Conservation (phyloP, 1,140 invertebrate species). For the Watersipora subatra region DNA sequence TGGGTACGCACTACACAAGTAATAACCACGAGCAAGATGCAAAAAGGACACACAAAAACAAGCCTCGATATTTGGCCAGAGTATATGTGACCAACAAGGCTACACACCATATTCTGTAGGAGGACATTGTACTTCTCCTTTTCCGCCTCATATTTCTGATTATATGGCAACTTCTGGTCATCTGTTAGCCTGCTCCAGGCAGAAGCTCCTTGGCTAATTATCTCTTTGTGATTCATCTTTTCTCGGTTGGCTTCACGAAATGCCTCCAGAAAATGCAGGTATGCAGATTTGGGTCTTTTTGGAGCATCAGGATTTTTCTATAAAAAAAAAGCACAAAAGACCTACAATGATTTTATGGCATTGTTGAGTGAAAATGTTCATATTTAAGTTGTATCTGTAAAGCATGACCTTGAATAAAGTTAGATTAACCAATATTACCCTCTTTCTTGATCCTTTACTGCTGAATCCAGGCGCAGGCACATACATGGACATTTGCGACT, state of each 20-base stretch:
- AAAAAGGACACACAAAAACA: too few relatives aligned
- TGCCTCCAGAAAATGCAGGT: neutral
- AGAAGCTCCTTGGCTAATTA: neutral
- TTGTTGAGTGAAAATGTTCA: too few relatives aligned
- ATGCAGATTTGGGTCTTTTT: neutral
- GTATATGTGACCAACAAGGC: too few relatives aligned
- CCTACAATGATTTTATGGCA: too few relatives aligned
- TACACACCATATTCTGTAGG: neutral
- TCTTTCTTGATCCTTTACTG: neutral
- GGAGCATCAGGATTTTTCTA: neutral
- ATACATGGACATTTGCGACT: slow-evolving; percentile 18
- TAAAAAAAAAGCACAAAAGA: too few relatives aligned
- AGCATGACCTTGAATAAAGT: neutral
- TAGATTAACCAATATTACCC: too few relatives aligned
- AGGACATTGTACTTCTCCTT: neutral
- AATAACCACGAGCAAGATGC: too few relatives aligned
- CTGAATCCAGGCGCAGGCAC: neutral
- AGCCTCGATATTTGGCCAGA: too few relatives aligned
- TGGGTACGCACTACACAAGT: too few relatives aligned
- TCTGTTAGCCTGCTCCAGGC: neutral
- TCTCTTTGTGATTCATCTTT: neutral
- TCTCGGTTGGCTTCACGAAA: neutral
- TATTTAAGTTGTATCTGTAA: too few relatives aligned
- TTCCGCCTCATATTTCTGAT: neutral
- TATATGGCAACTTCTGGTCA: neutral